Percentiles rank a stretch among this genome's conserved stretches.
Conservation (phyloP, 2,888 invertebrate genomes). For the Eupeodes luniger region DNA sequence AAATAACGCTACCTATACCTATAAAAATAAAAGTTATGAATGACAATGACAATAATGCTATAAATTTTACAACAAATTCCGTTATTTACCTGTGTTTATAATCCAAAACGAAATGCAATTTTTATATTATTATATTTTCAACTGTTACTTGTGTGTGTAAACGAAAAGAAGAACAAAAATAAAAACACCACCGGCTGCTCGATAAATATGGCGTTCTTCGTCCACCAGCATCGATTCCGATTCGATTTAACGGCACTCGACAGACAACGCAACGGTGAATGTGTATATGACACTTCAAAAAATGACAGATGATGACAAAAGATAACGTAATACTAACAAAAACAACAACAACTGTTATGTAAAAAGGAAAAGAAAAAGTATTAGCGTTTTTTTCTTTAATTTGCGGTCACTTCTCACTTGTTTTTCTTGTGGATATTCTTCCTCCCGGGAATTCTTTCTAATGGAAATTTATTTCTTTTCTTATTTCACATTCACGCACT, state of each 20-base stretch:
- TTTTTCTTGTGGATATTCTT: neutral
- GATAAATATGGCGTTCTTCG: slow-evolving; percentile 4
- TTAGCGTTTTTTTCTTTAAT: neutral
- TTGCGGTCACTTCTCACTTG: slow-evolving; percentile 48
- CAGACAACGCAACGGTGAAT: neutral
- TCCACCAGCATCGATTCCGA: slow-evolving; percentile 14
- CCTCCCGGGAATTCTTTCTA: slow-evolving; percentile 12
- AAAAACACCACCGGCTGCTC: slow-evolving; percentile 29
- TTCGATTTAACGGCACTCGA: no score
- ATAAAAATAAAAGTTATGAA: slow-evolving; percentile 17
- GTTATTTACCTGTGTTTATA: slow-evolving; percentile 53
- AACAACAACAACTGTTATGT: slow-evolving; percentile 64
- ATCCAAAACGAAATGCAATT: slow-evolving; percentile 29
- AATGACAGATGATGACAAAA: slow-evolving; percentile 60
- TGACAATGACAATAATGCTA: slow-evolving; percentile 2
- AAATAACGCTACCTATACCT: no score
- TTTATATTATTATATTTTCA: neutral
- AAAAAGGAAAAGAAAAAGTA: slow-evolving; percentile 21
- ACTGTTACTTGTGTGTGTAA: neutral
- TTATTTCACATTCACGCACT: slow-evolving; percentile 9
- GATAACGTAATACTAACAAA: slow-evolving; percentile 51
- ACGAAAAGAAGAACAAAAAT: neutral
- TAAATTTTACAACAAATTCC: slow-evolving; percentile 32
- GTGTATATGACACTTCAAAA: slow-evolving; percentile 19
- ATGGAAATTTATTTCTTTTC: neutral